Percentiles rank a stretch among this genome's conserved stretches.
Evolutionary conservation across 2,888 invertebrate genomes (phyloP).

Genomic region (Poecilobothrus nobilitatus): DNA sequence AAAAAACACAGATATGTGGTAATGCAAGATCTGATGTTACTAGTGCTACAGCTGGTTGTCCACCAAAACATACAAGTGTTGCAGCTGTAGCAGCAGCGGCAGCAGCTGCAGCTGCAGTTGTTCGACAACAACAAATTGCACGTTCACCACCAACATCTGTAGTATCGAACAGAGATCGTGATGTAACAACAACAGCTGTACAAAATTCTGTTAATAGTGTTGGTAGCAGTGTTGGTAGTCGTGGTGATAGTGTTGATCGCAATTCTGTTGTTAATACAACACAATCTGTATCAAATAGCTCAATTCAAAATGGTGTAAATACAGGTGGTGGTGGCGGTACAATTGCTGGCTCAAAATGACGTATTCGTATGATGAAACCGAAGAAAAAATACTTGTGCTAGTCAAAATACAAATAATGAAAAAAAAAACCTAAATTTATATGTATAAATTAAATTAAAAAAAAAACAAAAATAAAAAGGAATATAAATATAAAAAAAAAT

Average conservation of each 20-base stretch:
- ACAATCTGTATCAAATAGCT: constrained; percentile 27
- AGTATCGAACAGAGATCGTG: not conserved
- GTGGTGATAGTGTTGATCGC: constrained; percentile 21
- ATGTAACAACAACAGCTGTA: not conserved
- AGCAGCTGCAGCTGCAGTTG: constrained; percentile 31
- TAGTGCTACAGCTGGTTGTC: constrained; percentile 33
- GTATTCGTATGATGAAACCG: constrained; percentile 45
- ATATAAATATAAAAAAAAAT: too few species aligned
- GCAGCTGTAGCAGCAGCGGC: constrained; percentile 29
- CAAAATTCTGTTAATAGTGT: not conserved
- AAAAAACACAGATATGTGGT: constrained; percentile 38
- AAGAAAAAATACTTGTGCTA: constrained; percentile 46
- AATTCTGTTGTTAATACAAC: constrained; percentile 8
- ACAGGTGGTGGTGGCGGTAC: constrained; percentile 12
- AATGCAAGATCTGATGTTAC: constrained; percentile 35
- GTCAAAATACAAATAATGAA: constrained; percentile 36
- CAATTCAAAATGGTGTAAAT: constrained; percentile 39
- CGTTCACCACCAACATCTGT: constrained; percentile 34
- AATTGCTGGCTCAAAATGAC: constrained; percentile 38
- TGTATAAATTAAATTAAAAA: not conserved
- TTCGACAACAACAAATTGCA: constrained; percentile 26
- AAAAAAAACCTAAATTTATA: not conserved
- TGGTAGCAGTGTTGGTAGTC: constrained; percentile 19
- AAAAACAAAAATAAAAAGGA: too few species aligned
- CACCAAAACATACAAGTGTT: constrained; percentile 25